Evolutionary conservation across 2,797 vertebrate species (phyloP).

Genomic region (Trachops cirrhosus): DNA sequence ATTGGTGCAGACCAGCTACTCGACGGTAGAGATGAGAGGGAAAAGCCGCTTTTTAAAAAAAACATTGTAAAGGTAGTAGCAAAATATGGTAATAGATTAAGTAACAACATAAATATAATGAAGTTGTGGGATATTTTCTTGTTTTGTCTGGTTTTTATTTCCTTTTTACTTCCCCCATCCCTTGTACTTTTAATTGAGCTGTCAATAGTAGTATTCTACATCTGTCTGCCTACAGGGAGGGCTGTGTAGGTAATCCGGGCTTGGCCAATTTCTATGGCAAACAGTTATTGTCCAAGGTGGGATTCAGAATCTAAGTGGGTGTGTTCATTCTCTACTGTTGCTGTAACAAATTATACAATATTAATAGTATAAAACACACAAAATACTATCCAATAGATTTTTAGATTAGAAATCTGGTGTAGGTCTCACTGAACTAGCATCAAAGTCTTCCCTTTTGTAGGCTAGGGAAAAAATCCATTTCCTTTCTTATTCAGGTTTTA

Average conservation of each 20-base stretch:
- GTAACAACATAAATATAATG: background rate
- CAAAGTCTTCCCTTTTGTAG: background rate
- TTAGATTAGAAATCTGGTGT: background rate
- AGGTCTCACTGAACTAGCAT: background rate
- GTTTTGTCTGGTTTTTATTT: background rate
- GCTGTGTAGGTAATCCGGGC: background rate
- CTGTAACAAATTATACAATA: background rate
- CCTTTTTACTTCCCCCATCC: background rate
- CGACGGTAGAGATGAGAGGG: background rate
- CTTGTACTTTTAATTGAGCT: background rate
- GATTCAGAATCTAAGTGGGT: background rate
- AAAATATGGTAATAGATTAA: background rate
- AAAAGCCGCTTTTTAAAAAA: background rate
- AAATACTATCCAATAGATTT: background rate
- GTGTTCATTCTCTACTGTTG: background rate
- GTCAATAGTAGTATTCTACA: background rate
- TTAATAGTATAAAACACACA: background rate
- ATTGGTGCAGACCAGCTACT: background rate
- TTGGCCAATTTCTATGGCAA: background rate
- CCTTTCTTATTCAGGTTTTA: background rate
- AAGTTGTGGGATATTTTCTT: background rate
- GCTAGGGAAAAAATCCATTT: background rate
- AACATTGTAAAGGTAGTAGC: background rate
- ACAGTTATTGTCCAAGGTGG: background rate
- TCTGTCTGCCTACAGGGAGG: background rate